These are phyloP conservation scores for Xiphorhynchus elegans DNA, from an alignment of 2,113 vertebrate genomes.

Conservation along the genomic window DNA sequence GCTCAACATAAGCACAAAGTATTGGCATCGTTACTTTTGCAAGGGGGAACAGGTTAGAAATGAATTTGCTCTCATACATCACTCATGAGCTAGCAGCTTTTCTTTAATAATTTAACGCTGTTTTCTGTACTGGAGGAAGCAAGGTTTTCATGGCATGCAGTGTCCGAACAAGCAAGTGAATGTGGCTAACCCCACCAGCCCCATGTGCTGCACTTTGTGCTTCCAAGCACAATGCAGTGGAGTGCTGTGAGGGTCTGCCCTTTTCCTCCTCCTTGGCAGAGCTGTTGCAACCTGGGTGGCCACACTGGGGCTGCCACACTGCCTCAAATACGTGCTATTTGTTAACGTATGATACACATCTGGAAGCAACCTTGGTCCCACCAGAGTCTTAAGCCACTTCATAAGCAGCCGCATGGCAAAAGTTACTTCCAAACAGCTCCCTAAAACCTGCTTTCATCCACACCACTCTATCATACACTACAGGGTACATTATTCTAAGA, in stretches of 20 bases:
- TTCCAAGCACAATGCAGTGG: not conserved
- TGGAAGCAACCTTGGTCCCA: not conserved
- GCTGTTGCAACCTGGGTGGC: not conserved
- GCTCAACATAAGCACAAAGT: not conserved
- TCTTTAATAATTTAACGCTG: not conserved
- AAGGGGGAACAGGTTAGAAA: not conserved
- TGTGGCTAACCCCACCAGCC: not conserved
- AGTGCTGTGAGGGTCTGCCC: not conserved
- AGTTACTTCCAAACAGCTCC: not conserved
- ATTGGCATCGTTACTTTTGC: not conserved
- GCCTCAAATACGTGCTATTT: not conserved
- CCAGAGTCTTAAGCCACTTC: not conserved
- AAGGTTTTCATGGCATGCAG: not conserved
- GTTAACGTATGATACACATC: not conserved
- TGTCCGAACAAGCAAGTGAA: not conserved
- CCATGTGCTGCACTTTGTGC: fast-evolving
- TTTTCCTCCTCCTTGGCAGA: not conserved
- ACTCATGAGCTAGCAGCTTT: not conserved
- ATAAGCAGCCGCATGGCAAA: not conserved
- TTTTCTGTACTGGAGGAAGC: not conserved
- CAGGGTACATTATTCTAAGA: not conserved
- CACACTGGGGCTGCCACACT: not conserved
- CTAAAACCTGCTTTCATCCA: not conserved
- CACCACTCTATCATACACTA: not conserved
- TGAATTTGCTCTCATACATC: not conserved